Percentiles rank a stretch among this genome's conserved stretches.
Evolutionary conservation across 2,888 invertebrate genomes (phyloP).

Genomic region (Brenthis daphne): DNA sequence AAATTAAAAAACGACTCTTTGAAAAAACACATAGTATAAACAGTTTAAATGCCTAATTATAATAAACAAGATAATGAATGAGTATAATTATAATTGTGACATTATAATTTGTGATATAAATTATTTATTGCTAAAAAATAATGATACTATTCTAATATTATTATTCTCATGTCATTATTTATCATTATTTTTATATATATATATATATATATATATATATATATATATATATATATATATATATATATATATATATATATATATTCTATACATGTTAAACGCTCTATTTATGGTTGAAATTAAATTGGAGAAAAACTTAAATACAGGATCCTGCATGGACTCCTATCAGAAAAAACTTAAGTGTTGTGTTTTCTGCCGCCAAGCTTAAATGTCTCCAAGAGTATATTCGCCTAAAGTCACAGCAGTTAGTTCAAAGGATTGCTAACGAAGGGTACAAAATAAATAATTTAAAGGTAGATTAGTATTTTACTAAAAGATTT

Average conservation of each 20-base stretch:
- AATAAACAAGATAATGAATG: too few relatives aligned
- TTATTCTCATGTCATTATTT: too few relatives aligned
- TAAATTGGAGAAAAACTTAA: too few relatives aligned
- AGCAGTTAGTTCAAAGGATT: constrained; percentile 44
- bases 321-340: constrained; percentile 46
- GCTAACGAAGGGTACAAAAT: constrained; percentile 37
- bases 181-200: background rate
- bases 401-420: constrained; percentile 38
- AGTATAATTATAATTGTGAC: too few relatives aligned
- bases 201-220: background rate
- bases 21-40: too few relatives aligned
- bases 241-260: background rate
- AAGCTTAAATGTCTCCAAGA: constrained; percentile 44
- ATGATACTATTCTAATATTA: too few relatives aligned
- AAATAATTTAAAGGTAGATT: constrained; percentile 39
- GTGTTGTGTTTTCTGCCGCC: constrained; percentile 45
- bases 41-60: too few relatives aligned
- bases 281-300: too few relatives aligned
- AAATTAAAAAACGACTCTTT: too few relatives aligned
- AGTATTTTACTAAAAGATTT: background rate
- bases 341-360: constrained; percentile 41
- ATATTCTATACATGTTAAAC: background rate
- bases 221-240: background rate
- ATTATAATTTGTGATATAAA: too few relatives aligned
- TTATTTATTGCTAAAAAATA: too few relatives aligned